Evolutionary conservation across 1,140 invertebrate species (phyloP).

Genomic region (Formica selysi): DNA sequence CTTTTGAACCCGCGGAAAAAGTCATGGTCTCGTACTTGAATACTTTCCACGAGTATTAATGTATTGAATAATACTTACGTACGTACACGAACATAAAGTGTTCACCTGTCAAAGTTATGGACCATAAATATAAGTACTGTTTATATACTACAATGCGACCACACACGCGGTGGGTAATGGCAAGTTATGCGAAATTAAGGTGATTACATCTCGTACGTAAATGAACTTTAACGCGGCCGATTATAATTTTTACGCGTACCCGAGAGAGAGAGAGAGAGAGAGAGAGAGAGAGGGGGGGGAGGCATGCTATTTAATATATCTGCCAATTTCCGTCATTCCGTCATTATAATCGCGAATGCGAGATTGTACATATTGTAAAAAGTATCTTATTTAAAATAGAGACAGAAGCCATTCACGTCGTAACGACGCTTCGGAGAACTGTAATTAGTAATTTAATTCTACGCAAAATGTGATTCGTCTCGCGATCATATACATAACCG

Average conservation of each 20-base stretch:
- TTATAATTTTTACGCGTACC: neutral
- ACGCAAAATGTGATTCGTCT: constrained; percentile 22
- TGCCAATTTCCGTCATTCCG: constrained; percentile 19
- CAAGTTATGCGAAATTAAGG: constrained; percentile 45
- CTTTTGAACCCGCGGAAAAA: neutral
- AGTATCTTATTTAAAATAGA: constrained; percentile 19
- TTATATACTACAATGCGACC: constrained; percentile 25
- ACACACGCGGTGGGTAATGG: neutral
- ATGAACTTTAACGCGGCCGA: constrained; percentile 11
- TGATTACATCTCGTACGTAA: constrained; percentile 21
- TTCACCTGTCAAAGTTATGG: constrained; percentile 33
- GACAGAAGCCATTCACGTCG: neutral
- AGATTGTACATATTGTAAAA: constrained; percentile 48
- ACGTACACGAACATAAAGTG: neutral
- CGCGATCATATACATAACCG: neutral
- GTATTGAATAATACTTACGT: constrained; percentile 8
- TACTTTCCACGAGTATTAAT: neutral
- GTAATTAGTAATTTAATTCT: constrained; percentile 50
- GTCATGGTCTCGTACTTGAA: neutral
- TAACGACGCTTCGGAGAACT: neutral
- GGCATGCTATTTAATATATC: constrained; percentile 20
- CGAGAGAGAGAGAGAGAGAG: no score
- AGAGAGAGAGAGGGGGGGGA: no score
- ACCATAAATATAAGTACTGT: constrained; percentile 28
- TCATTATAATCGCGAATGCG: constrained; percentile 16